Conservation (phyloP, 2,797 vertebrate genomes). For the Pseudotriccus pelzelni region DNA sequence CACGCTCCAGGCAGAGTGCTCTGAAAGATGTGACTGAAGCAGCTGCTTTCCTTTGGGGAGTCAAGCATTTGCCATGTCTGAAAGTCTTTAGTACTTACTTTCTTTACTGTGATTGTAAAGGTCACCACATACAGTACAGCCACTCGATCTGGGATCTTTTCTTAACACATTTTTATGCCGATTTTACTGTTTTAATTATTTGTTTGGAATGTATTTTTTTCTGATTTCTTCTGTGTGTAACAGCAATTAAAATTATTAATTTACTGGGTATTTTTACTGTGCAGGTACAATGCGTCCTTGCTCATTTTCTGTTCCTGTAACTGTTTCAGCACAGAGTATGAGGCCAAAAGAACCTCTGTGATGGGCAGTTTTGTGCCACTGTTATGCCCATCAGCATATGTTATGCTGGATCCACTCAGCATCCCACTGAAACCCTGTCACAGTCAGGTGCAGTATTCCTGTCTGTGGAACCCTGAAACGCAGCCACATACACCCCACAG, state of each 20-base stretch:
- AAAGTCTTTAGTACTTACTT: constrained; percentile 29
- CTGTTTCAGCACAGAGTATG: neutral
- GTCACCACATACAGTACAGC: constrained; percentile 36
- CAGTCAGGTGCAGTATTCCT: neutral
- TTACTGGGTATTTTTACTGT: constrained; percentile 26
- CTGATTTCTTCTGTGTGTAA: constrained; percentile 57
- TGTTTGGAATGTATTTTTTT: constrained; percentile 56
- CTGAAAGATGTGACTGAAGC: constrained; percentile 4
- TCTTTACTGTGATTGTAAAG: constrained; percentile 48
- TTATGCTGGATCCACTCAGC: neutral
- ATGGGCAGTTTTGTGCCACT: neutral
- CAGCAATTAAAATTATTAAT: constrained; percentile 63
- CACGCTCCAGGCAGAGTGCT: constrained; percentile 19
- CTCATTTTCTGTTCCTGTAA: neutral
- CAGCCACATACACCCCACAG: neutral
- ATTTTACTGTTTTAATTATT: constrained; percentile 53
- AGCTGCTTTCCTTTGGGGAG: neutral
- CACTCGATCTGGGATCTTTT: constrained; percentile 44
- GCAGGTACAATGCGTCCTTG: neutral
- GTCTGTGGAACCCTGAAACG: neutral
- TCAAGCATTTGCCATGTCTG: neutral
- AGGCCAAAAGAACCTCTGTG: neutral
- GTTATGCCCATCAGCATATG: neutral
- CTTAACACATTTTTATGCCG: constrained; percentile 43
- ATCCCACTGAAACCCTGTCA: neutral